These are phyloP conservation scores for Turnix velox DNA, from an alignment of 2,113 vertebrate genomes.

Conservation along the genomic window DNA sequence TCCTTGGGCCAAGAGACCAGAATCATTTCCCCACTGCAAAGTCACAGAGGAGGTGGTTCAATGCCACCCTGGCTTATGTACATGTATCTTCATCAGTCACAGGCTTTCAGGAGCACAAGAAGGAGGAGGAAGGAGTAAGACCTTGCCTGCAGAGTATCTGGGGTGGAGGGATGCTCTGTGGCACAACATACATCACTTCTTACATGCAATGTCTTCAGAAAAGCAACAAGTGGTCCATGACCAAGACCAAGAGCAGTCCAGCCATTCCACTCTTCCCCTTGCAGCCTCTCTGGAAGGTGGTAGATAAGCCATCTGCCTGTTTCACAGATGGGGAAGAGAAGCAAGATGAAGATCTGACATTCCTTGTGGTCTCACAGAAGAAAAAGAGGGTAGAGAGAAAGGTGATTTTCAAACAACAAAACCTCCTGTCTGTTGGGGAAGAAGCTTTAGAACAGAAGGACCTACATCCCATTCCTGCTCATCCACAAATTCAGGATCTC, in stretches of 20 bases:
- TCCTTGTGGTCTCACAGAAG: not conserved
- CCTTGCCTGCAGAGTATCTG: not conserved
- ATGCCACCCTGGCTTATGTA: rapidly evolving
- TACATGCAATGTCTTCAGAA: not conserved
- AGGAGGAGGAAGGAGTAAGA: not conserved
- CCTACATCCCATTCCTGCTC: not conserved
- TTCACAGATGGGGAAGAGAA: not conserved
- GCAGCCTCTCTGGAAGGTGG: not conserved
- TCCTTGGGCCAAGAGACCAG: not conserved
- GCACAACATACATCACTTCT: not conserved
- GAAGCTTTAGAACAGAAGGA: not conserved
- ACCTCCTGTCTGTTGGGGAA: not conserved
- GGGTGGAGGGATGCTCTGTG: not conserved
- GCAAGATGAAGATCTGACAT: not conserved
- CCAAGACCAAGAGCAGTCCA: not conserved
- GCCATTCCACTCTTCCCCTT: not conserved
- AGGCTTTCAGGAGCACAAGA: not conserved
- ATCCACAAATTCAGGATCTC: not conserved
- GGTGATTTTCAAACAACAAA: rapidly evolving
- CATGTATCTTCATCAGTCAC: not conserved
- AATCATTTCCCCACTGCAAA: not conserved
- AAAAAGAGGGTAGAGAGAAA: not conserved
- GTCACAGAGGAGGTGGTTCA: rapidly evolving
- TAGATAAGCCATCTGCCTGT: not conserved
- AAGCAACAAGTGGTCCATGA: rapidly evolving